Evolutionary conservation across 1,140 invertebrate genomes (phyloP).

Genomic region (Maniola jurtina): DNA sequence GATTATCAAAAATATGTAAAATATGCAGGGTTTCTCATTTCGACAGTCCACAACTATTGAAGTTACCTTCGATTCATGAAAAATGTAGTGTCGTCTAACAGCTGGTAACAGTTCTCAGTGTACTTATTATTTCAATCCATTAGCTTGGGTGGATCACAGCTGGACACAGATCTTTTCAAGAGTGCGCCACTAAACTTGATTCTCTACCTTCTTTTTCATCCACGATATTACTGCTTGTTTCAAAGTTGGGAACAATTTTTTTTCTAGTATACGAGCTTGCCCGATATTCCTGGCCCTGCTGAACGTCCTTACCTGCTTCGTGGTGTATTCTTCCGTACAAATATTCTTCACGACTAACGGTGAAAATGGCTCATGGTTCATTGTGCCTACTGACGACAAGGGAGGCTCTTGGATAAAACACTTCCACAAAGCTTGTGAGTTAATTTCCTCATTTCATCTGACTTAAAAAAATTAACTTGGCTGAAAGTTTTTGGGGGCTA

Average conservation of each 20-base stretch:
- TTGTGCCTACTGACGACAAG: constrained; percentile 42
- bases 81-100: too few species aligned
- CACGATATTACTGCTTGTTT: too few species aligned
- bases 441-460: background rate
- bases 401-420: constrained; percentile 58
- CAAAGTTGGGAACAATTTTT: background rate
- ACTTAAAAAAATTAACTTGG: too few species aligned
- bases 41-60: too few species aligned
- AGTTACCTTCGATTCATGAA: too few species aligned
- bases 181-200: background rate
- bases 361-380: constrained; percentile 25
- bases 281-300: constrained; percentile 52
- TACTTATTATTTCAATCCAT: too few species aligned
- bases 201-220: background rate
- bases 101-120: too few species aligned
- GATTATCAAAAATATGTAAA: too few species aligned
- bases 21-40: too few species aligned
- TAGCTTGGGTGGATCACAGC: too few species aligned
- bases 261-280: constrained; percentile 48
- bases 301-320: constrained; percentile 51
- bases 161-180: too few species aligned
- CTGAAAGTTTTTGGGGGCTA: too few species aligned
- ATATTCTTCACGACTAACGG: constrained; percentile 36
- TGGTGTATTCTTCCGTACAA: constrained; percentile 51
- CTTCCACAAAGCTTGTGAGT: constrained; percentile 48